phyloP scores from a whole-genome alignment of 1,140 invertebrate genomes.

The Melitaea cinxia region DNA sequence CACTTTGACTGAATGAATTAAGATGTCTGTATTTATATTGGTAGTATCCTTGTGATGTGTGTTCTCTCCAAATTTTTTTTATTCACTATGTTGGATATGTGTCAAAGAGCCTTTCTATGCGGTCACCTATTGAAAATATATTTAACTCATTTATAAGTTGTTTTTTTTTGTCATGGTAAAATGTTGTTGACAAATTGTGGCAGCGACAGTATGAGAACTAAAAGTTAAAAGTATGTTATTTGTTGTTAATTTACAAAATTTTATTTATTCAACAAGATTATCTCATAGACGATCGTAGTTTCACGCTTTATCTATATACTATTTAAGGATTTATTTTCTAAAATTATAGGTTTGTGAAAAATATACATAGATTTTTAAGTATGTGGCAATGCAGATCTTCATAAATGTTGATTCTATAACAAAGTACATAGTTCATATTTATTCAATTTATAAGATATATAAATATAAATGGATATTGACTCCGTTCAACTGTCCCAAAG shows the following conservation, averaged over 20 bases:
- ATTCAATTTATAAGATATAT: conserved; percentile 63
- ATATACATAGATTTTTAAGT: conserved; percentile 81
- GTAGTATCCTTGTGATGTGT: conserved; percentile 75
- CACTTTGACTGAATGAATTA: conserved; percentile 80
- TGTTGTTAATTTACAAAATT: conserved; percentile 79
- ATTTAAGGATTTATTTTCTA: conserved; percentile 71
- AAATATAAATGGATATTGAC: conserved; percentile 53
- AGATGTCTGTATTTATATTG: conserved; percentile 79
- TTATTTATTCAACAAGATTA: conserved; percentile 76
- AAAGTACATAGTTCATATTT: conserved; percentile 73
- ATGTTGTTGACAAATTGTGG: conserved; percentile 79
- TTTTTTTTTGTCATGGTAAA: conserved; percentile 74
- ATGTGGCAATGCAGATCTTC: conserved; percentile 81
- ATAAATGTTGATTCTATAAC: conserved; percentile 73
- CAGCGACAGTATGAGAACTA: conserved; percentile 72
- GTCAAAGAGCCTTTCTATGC: conserved; percentile 77
- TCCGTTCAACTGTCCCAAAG: conserved; percentile 78
- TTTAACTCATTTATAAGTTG: conserved; percentile 57
- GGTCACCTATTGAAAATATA: conserved; percentile 72
- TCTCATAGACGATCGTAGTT: conserved; percentile 71
- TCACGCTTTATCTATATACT: conserved; percentile 66
- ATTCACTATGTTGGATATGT: conserved; percentile 81
- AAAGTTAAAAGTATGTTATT: conserved; percentile 64
- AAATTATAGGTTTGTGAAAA: conserved; percentile 76
- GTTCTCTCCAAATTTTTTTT: conserved; percentile 70